Evolutionary conservation across 2,797 vertebrate species (phyloP).

Genomic region (Etheostoma perlongum): DNA sequence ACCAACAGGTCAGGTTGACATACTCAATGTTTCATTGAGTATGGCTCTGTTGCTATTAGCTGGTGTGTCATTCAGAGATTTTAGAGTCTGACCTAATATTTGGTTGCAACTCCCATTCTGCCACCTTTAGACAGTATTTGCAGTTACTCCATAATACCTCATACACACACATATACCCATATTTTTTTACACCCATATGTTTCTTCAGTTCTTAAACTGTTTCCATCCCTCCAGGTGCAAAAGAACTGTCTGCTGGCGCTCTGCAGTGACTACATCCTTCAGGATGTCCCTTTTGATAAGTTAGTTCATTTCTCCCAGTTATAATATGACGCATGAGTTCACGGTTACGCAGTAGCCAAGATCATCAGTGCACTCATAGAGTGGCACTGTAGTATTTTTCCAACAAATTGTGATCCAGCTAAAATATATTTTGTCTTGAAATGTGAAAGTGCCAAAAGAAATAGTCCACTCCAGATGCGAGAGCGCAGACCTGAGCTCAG

Average conservation of each 20-base stretch:
- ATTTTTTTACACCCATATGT: not conserved
- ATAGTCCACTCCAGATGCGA: constrained; percentile 48
- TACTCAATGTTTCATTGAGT: not conserved
- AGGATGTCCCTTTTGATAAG: constrained; percentile 97
- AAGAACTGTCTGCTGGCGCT: constrained; percentile 95
- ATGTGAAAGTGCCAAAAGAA: constrained; percentile 45
- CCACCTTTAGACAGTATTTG: constrained; percentile 5
- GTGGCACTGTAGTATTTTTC: constrained; percentile 42
- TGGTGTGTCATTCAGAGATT: not conserved
- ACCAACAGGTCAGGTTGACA: constrained; percentile 87
- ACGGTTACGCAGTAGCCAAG: constrained; percentile 23
- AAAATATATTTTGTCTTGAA: constrained; percentile 36
- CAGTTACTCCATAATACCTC: not conserved
- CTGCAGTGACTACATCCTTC: constrained; percentile 94
- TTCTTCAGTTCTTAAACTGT: constrained; percentile 20
- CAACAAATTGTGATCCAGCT: constrained; percentile 47
- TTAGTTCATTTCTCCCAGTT: constrained; percentile 66
- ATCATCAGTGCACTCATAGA: constrained; percentile 28
- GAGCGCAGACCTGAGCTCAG: constrained; percentile 18
- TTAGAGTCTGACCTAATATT: not conserved
- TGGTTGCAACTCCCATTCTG: not conserved
- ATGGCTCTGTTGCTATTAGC: not conserved
- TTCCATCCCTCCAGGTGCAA: constrained; percentile 86
- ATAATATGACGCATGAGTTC: constrained; percentile 5
- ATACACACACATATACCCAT: not conserved